Base-by-base conservation (phyloP, 1,140 invertebrate species). In the Aradophagus sp. region DNA sequence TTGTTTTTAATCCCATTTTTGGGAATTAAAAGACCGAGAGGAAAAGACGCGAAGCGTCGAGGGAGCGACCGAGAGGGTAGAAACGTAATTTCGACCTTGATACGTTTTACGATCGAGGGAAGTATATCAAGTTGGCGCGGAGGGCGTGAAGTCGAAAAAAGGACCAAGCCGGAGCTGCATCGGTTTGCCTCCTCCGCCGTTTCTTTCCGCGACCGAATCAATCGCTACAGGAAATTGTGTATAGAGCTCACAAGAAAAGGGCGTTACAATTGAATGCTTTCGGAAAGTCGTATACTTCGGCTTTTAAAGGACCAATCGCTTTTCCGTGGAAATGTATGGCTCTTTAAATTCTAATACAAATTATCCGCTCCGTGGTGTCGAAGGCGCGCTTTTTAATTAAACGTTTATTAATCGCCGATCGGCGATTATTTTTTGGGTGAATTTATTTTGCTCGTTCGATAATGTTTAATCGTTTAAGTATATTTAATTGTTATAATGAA, bases 91-190 rank as follows among this genome's bases (percentile, higher is more conserved):
- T 12, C 53, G 50, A 65, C 61, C 67, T 70, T 75, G 74, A 77
- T 79, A 71, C 66, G 73, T n/a, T 74, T 75, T 74, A 52, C 63
- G 61, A 67, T 72, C 67, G 69, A 67, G 61, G 61, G 59, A 71
- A 69, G 77, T 80, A 77, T 76, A 78, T 78, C 74, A 74, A 56
- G 59, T 65, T 53, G 55, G 58, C 53, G 41, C 56, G 38, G 16
- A 58, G 61, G 59, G 53, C 59, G 68, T 61, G 42, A 65, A 71
- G 68, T 71, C 31, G 55, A n/a, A 63, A 61, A 71, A 71, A 63
- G 55, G 52, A 63, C 34, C 50, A 41, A 63, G 32, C 45, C 67
- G 38, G 65, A 59, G 61, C 34, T 47, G 63, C 63, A 67, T 59
- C 53, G 27, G 59, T 70, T 70, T 71, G 42, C 52, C 50, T 62